phyloP scores from a whole-genome alignment of 2,797 vertebrate genomes.

The Champsocephalus esox region DNA sequence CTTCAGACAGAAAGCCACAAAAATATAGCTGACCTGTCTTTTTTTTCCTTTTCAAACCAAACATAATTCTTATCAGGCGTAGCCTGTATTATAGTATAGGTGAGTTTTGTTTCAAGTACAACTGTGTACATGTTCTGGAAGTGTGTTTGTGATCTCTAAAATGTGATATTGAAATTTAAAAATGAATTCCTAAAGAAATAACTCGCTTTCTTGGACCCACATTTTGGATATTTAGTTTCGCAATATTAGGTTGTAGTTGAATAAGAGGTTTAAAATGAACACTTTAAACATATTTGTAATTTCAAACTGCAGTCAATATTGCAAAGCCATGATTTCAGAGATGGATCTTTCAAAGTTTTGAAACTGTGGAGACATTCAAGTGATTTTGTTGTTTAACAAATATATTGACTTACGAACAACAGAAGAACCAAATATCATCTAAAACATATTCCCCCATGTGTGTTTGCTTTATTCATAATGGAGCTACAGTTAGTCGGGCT shows the following conservation, averaged over 20 bases:
- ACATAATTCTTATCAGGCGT: constrained; percentile 16
- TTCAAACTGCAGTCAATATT: neutral
- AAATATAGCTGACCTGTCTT: constrained; percentile 50
- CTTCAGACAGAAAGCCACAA: constrained; percentile 36
- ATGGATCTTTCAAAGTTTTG: neutral
- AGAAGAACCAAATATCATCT: neutral
- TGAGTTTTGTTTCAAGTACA: neutral
- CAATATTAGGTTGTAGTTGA: neutral
- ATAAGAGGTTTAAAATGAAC: neutral
- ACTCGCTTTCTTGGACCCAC: too few relatives aligned
- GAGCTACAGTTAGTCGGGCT: neutral
- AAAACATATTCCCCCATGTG: neutral
- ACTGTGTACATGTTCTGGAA: neutral
- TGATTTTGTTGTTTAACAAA: constrained; percentile 14
- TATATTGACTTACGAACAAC: neutral
- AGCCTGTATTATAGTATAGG: constrained; percentile 1
- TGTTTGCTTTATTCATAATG: neutral
- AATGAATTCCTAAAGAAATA: neutral
- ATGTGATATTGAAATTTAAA: too few relatives aligned
- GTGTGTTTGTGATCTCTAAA: too few relatives aligned
- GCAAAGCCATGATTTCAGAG: neutral
- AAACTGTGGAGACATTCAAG: neutral
- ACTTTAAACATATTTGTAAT: neutral
- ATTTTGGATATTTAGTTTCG: neutral
- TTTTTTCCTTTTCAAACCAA: constrained; percentile 29